Evolutionary conservation across 2,113 vertebrate genomes (phyloP).

Genomic region (Phoenicopterus ruber): DNA sequence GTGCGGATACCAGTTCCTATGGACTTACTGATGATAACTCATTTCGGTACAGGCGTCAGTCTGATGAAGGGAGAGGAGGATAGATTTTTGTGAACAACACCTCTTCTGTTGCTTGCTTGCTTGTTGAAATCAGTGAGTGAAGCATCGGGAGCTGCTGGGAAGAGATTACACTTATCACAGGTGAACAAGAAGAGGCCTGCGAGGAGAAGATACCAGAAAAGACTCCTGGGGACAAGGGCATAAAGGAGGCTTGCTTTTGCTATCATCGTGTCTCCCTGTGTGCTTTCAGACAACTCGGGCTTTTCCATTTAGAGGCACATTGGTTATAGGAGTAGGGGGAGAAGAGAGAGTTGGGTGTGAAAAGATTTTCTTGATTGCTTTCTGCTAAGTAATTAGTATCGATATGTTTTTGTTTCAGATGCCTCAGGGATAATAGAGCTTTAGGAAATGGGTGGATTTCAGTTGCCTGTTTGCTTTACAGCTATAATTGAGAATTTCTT

Average conservation of each 20-base stretch:
- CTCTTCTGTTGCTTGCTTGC: not conserved
- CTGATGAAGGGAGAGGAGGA: not conserved
- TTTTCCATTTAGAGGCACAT: not conserved
- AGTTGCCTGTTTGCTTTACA: slow-evolving; percentile 55
- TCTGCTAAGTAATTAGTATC: slow-evolving; percentile 53
- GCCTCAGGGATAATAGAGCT: slow-evolving; percentile 45
- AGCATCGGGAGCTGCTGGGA: slow-evolving; percentile 23
- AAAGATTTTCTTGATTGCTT: slow-evolving; percentile 35
- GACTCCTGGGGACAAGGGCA: slow-evolving; percentile 15
- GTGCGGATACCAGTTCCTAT: not conserved
- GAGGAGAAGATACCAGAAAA: slow-evolving; percentile 39
- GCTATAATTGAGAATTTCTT: slow-evolving; percentile 59
- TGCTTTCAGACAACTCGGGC: not conserved
- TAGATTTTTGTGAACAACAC: slow-evolving; percentile 21
- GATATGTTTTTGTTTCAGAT: slow-evolving; percentile 43
- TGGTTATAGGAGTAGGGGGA: not conserved
- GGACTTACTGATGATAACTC: not conserved
- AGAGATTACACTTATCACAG: slow-evolving; percentile 61
- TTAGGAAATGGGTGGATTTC: slow-evolving; percentile 42
- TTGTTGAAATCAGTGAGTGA: slow-evolving; percentile 52
- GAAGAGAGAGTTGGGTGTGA: not conserved
- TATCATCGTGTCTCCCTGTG: not conserved
- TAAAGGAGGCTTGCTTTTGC: slow-evolving; percentile 2
- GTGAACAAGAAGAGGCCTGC: slow-evolving; percentile 42
- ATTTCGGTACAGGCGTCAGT: not conserved